Evolutionary conservation across 2,797 vertebrate genomes (phyloP), one percentile per base, ranked within the genome.

Genomic region (Sebastes flavidus): DNA sequence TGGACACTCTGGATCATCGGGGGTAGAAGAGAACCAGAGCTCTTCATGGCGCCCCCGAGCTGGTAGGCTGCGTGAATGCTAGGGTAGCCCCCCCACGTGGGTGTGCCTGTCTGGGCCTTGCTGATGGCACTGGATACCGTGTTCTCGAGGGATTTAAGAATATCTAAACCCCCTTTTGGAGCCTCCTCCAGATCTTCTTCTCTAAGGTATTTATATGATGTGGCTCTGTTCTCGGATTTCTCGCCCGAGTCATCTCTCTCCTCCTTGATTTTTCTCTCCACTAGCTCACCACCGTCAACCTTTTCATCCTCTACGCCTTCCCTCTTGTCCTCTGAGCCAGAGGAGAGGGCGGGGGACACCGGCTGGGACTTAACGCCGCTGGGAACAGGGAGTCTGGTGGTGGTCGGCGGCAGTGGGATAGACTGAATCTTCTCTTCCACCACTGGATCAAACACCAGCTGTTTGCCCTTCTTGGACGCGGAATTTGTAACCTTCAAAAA

Each of bases 41-140:
- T 95, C 92, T 99, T 99, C 81, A 97, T 88, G 4, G 96, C 88
- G 71, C 98, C 97, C 0, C 98, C 98, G 87, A 99, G 96, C 94
- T 99, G 99, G 94, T 99, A 99, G 77, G 99, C 98, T 0, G 98
- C 98, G 30, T 99, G 99, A 87, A 99, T 99, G 94, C 99, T 99
- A 59, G 98, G 97, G 92, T 99, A 99, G 49, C 98, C 99, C 9
- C 98, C 98, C 99, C 99, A 99, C 1, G 97, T 99, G 42, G 99
- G 99, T 0, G 99, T 97, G 20, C 99, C 99, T 0, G 99, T 99
- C 95, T 99, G 99, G 84, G 99, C 99, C 86, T 99, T 99, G 94
- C 98, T 99, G 94, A 99, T 99, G 86, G 99, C 99, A 62, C 97
- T 97, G 74, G 97, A 98, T 67, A 99, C 99, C 0, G 99, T 99